A percentile compares a stretch with the other conserved stretches of the same genome.
These are phyloP conservation scores for Neelides sp. DNA, from an alignment of 1,140 invertebrate species.

Conservation along the genomic window DNA sequence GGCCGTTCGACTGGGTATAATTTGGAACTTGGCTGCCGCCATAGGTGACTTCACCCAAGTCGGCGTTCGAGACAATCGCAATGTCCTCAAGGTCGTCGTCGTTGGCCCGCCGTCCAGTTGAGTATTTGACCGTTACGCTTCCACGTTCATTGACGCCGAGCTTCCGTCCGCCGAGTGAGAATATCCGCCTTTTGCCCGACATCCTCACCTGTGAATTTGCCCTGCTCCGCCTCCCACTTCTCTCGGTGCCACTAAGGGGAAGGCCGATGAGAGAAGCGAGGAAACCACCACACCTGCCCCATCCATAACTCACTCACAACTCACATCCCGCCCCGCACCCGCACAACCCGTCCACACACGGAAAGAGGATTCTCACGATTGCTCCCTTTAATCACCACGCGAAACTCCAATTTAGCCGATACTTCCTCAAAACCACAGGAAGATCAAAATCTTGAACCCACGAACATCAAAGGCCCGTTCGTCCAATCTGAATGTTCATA, in stretches of 20 bases:
- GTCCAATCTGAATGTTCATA: too few relatives aligned
- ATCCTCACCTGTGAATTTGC: slow-evolving; percentile 9
- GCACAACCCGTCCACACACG: too few relatives aligned
- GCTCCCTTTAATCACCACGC: too few relatives aligned
- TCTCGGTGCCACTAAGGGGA: neutral
- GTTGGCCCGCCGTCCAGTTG: slow-evolving; percentile 35
- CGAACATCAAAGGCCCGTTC: too few relatives aligned
- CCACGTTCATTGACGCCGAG: slow-evolving; percentile 25
- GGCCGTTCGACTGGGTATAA: slow-evolving; percentile 41
- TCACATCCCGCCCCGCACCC: too few relatives aligned
- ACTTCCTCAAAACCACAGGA: too few relatives aligned
- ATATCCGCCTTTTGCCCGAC: slow-evolving; percentile 31
- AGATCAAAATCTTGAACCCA: too few relatives aligned
- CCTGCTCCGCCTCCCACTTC: slow-evolving; percentile 1
- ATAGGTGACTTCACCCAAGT: slow-evolving; percentile 38
- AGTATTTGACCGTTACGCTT: slow-evolving; percentile 38
- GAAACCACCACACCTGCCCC: slow-evolving; percentile 11
- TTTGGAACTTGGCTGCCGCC: slow-evolving; percentile 34
- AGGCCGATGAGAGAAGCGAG: neutral
- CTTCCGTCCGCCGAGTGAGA: slow-evolving; percentile 30
- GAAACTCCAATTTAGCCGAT: too few relatives aligned
- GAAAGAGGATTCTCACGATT: too few relatives aligned
- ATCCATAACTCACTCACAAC: slow-evolving; percentile 19
- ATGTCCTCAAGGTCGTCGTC: slow-evolving; percentile 42
- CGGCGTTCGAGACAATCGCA: slow-evolving; percentile 39